Evolutionary conservation across 2,888 invertebrate genomes (phyloP), one percentile per base, ranked within the genome.

Genomic region (Drosophila parthenogenetica): DNA sequence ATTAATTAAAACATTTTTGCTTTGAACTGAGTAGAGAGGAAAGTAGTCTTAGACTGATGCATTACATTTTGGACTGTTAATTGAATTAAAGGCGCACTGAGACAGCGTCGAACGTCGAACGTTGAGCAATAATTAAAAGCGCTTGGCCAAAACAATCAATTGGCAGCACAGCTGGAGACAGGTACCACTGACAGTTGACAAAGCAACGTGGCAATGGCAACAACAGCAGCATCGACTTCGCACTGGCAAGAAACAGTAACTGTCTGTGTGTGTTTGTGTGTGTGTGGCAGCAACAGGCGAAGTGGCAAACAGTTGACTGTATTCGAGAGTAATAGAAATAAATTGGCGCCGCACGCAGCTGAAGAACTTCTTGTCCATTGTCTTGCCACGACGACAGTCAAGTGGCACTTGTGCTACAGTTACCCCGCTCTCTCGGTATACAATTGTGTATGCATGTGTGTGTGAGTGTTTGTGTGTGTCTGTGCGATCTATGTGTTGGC

Each of bases 61-160:
- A 74, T 74, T 74, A 54, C 66, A 65, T 71, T 71, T 62, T 61
- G 50, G 40, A 16, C 51, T 50, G 49, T 87, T 82, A 82, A 82
- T 87, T 82, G 73, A 82, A 82, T 82, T 87, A 79, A 62, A 61
- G 62, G 40, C 64, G 54, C 55, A 39, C 48, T 53, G 55, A 25
- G 63, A 22, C 39, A 42, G 60, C 54, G 40, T 16, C 22, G 39
- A 14, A n/a, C 54, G 40, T 16, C 22, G 39, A 14, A n/a, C 39
- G 39, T 39, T 39, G 40, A 57, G 29, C 67, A 67, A 81, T 89
- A 89, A 85, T 89, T 85, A 87, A 85, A 77, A 79, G 79, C 75
- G 71, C 64, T 77, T 62, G 59, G 73, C 79, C 89, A 84, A 29
- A 29, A 78, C 79, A 87, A 87, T 77, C 87, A 89, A 89, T 85